Evolutionary conservation across 2,797 vertebrate genomes (phyloP), one percentile per base, ranked within the genome.

Genomic region (Periophthalmus magnuspinnatus): DNA sequence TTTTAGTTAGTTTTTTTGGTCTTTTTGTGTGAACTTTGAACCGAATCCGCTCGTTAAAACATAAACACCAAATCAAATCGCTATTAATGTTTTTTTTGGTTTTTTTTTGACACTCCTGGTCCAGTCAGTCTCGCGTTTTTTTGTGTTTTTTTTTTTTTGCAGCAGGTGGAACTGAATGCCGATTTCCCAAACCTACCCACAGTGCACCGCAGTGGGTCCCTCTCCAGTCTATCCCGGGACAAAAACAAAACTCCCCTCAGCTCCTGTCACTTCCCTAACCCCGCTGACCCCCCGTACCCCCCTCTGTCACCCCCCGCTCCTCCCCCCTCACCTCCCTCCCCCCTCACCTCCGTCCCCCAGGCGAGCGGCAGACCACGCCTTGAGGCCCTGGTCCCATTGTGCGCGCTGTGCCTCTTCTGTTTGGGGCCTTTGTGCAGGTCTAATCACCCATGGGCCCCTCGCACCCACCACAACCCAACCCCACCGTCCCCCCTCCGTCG

Each of bases 391-490:
- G 93, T 89, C 84, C 95, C 87, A 89, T 93, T 93, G 93, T 90
- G 91, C 92, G 90, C 79, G 82, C 89, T 93, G 92, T 83, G 81
- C 93, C 91, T 71, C 90, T 92, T 94, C 91, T 96, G 92, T 95
- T 95, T 95, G 95, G 94, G 87, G 80, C 91, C 92, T 95, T 97
- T 97, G 95, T 98, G 94, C 92, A 61, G 85, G 78, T 86, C 90
- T 94, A 96, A 95, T 95, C 95, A 96, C 90, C 95, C 95, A 59
- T 95, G 92, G 81, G 87, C 94, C 95, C 95, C 95, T 95, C 59
- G 94, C 94, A 93, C 91, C 87, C 90, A 93, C 91, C 82, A 32
- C 67, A 85, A 86, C 81, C 87, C 81, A 81, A 52, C 78, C 5
- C 19, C 1, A 14, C 0, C 19, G 77, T 3, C 52, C 61, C 75